Conservation (phyloP, 1,140 invertebrate genomes). For the Grapholita molesta region DNA sequence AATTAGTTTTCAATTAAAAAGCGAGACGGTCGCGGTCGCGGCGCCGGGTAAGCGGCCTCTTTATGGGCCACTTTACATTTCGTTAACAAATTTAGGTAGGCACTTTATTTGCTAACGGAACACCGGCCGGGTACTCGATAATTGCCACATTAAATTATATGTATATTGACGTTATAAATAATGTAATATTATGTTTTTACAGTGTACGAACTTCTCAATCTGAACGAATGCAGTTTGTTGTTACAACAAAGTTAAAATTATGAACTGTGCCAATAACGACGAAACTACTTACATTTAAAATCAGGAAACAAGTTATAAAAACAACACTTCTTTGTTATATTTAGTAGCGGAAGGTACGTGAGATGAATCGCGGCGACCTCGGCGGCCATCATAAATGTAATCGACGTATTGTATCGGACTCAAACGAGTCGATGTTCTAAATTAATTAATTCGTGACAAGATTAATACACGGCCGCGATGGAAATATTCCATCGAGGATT, state of each 20-base stretch:
- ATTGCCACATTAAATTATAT: not conserved
- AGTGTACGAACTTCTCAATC: not conserved
- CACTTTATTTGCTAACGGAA: not conserved
- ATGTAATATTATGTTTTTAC: not conserved
- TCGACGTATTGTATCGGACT: slow-evolving; percentile 13
- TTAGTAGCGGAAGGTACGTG: not conserved
- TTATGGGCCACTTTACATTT: not conserved
- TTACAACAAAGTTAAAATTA: not conserved
- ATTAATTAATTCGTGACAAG: slow-evolving; percentile 16
- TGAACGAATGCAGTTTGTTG: not conserved
- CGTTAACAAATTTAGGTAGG: not conserved
- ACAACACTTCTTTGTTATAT: not conserved
- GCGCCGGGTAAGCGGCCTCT: not conserved
- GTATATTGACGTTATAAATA: not conserved
- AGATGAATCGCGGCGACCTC: not conserved
- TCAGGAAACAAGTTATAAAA: not conserved
- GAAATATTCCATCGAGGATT: slow-evolving; percentile 25
- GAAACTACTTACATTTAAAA: not conserved
- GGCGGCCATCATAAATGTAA: slow-evolving; percentile 4
- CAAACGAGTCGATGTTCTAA: not conserved
- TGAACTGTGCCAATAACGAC: not conserved
- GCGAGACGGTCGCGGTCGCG: not conserved
- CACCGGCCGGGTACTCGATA: not conserved
- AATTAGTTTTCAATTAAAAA: not conserved
- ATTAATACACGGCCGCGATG: slow-evolving; percentile 6